These are phyloP conservation scores for Pteronura brasiliensis DNA, from an alignment of 2,113 vertebrate genomes.

Conservation along the genomic window DNA sequence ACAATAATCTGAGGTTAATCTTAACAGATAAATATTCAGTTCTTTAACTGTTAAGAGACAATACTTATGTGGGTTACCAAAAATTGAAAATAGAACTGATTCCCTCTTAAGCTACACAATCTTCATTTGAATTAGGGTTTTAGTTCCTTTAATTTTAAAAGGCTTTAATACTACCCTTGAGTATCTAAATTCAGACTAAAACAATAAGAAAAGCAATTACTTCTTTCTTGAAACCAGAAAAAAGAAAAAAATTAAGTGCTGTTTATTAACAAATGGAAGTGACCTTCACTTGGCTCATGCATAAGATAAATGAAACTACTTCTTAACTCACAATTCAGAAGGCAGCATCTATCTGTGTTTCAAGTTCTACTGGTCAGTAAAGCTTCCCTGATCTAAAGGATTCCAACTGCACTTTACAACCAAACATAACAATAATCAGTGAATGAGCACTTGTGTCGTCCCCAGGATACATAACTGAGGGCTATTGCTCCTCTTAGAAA, in stretches of 20 bases:
- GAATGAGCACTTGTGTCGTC: neutral
- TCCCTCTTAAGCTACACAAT: slow-evolving; percentile 26
- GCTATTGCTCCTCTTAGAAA: neutral
- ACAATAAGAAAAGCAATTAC: slow-evolving; percentile 42
- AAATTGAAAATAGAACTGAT: slow-evolving; percentile 24
- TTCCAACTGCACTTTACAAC: neutral
- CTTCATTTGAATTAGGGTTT: slow-evolving; percentile 13
- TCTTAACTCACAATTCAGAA: neutral
- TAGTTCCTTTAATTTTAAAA: slow-evolving; percentile 32
- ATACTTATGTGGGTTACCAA: neutral
- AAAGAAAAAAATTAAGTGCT: slow-evolving; percentile 26
- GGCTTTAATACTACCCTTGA: slow-evolving; percentile 10
- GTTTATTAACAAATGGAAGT: slow-evolving; percentile 17
- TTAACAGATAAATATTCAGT: neutral
- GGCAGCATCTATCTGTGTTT: neutral
- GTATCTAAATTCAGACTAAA: slow-evolving; percentile 40
- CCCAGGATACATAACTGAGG: neutral
- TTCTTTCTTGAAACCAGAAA: slow-evolving; percentile 23
- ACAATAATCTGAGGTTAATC: slow-evolving; percentile 7
- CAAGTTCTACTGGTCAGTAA: neutral
- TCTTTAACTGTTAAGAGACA: neutral
- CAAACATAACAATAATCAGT: neutral
- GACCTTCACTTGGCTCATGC: neutral
- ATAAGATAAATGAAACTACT: slow-evolving; percentile 20
- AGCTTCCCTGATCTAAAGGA: slow-evolving; percentile 39